Conservation (phyloP, 1,140 invertebrate genomes). For the Drosophila teissieri region DNA sequence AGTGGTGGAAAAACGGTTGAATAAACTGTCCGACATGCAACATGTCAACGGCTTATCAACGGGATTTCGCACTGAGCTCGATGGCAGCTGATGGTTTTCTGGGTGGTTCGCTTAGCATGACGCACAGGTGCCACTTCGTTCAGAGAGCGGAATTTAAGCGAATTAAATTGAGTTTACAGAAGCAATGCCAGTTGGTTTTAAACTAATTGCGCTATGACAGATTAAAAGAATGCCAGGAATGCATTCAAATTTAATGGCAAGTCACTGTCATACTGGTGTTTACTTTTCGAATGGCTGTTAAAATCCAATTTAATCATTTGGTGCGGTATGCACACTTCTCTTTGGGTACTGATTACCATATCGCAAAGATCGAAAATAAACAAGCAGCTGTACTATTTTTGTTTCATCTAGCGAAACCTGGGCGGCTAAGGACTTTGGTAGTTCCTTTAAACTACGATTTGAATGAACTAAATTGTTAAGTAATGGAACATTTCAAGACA, state of each 20-base stretch:
- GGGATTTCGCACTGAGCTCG: slow-evolving; percentile 26
- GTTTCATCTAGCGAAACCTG: too few species aligned
- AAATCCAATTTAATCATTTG: background rate
- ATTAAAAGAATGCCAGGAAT: background rate
- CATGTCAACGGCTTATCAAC: slow-evolving; percentile 73
- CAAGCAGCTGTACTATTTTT: too few species aligned
- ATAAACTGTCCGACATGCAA: slow-evolving; percentile 59
- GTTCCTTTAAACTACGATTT: too few species aligned
- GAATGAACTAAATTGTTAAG: too few species aligned
- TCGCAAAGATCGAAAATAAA: too few species aligned
- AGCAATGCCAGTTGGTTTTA: background rate
- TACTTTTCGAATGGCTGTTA: background rate
- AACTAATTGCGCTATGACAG: background rate
- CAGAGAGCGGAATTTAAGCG: slow-evolving; percentile 10
- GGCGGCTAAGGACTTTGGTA: too few species aligned
- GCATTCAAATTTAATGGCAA: background rate
- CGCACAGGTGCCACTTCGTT: slow-evolving; percentile 23
- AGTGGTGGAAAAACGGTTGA: slow-evolving; percentile 16
- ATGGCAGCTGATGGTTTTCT: slow-evolving; percentile 42
- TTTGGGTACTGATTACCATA: too few species aligned
- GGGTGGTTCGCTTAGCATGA: slow-evolving; percentile 26
- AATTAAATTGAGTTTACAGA: background rate
- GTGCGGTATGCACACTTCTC: too few species aligned
- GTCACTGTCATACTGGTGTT: background rate
- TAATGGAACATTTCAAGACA: too few species aligned